Evolutionary conservation across 2,113 vertebrate genomes (phyloP).

Genomic region (Tympanuchus pallidicinctus): DNA sequence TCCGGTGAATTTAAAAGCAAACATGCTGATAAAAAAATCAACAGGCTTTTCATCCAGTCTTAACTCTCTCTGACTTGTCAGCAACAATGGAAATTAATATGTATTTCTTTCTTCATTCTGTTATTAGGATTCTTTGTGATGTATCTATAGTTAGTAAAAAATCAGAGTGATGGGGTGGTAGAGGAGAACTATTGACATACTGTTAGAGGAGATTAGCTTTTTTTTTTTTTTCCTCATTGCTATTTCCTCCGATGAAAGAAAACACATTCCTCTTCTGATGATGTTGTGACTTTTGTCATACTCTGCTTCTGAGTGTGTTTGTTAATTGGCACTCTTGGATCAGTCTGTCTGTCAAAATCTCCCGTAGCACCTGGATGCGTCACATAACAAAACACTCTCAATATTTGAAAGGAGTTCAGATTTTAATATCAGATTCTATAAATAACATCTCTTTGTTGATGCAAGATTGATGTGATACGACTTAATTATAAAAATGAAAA

Average conservation of each 20-base stretch:
- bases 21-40: slow-evolving; percentile 20
- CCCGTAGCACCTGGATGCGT: slow-evolving; percentile 27
- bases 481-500: slow-evolving; percentile 49
- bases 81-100: background rate
- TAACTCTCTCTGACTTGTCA: background rate
- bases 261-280: slow-evolving; percentile 42
- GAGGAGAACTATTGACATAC: background rate
- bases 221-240: background rate
- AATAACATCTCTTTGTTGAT: slow-evolving; percentile 39
- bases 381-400: slow-evolving; percentile 46
- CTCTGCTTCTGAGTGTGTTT: slow-evolving; percentile 56
- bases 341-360: slow-evolving; percentile 59
- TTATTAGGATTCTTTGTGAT: background rate
- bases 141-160: background rate
- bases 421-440: slow-evolving; percentile 57
- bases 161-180: background rate
- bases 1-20: slow-evolving; percentile 44
- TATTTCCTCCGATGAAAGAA: slow-evolving; percentile 23
- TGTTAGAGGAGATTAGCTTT: slow-evolving; percentile 10
- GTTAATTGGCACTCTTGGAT: slow-evolving; percentile 67
- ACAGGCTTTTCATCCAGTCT: background rate
- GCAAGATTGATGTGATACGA: slow-evolving; percentile 25
- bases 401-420: slow-evolving; percentile 54
- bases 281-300: slow-evolving; percentile 67
- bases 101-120: background rate